Evolutionary conservation across 2,113 vertebrate genomes (phyloP).

Genomic region (Macaca mulatta): DNA sequence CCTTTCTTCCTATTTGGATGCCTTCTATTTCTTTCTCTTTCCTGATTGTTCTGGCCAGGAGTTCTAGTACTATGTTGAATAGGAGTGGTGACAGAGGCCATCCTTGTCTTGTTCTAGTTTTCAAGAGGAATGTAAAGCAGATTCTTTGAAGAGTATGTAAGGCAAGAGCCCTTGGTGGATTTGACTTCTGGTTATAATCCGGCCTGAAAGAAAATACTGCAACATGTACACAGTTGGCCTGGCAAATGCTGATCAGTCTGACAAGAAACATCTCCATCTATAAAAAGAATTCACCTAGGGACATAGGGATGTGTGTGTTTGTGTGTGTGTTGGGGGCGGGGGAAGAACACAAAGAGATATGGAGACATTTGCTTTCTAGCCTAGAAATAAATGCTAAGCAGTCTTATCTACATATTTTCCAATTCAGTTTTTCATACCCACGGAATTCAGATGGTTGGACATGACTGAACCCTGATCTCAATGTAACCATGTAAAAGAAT

Average conservation of each 20-base stretch:
- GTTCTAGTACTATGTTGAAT: too few relatives aligned
- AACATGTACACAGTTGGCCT: neutral
- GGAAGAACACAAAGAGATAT: neutral
- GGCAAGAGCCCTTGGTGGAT: neutral
- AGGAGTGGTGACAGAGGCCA: too few relatives aligned
- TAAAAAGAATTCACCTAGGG: neutral
- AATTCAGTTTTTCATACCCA: neutral
- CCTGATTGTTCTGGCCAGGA: too few relatives aligned
- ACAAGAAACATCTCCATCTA: neutral
- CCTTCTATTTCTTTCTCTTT: too few relatives aligned
- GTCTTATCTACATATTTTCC: neutral
- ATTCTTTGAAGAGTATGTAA: conserved; percentile 16
- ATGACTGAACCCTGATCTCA: neutral
- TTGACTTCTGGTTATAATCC: neutral
- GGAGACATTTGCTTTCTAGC: neutral
- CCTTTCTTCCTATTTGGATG: too few relatives aligned
- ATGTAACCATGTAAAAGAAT: neutral
- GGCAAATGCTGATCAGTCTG: neutral
- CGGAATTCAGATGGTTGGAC: neutral
- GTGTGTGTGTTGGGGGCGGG: neutral
- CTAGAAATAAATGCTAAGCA: neutral
- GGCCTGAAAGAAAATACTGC: neutral
- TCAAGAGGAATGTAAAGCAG: neutral
- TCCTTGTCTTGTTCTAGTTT: too few relatives aligned
- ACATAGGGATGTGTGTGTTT: neutral